These are phyloP conservation scores for Crotalus tigris DNA, from an alignment of 2,113 vertebrate species.

Conservation along the genomic window DNA sequence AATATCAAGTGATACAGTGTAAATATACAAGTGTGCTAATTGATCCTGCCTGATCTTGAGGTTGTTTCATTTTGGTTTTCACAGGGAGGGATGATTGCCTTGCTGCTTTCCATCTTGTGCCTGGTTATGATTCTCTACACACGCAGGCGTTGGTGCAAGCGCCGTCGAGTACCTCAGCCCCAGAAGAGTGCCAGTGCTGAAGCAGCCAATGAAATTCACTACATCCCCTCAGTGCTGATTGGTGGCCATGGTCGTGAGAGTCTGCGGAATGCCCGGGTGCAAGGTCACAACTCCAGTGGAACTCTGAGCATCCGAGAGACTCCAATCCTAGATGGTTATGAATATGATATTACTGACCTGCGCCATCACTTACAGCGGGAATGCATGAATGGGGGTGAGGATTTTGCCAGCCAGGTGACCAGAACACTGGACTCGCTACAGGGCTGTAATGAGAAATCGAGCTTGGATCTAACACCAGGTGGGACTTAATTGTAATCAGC, in stretches of 20 bases:
- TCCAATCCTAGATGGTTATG: conserved; percentile 95
- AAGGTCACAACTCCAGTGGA: conserved; percentile 93
- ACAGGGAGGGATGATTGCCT: conserved; percentile 97
- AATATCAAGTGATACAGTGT: not conserved
- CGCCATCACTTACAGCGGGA: conserved; percentile 95
- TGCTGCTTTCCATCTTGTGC: conserved; percentile 94
- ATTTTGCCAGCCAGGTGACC: conserved; percentile 94
- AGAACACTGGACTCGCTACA: conserved; percentile 94
- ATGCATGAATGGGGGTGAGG: conserved; percentile 97
- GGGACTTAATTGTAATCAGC: not conserved
- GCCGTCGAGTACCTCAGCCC: conserved; percentile 93
- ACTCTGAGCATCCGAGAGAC: conserved; percentile 98
- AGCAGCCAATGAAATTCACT: conserved; percentile 98
- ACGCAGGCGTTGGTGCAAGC: conserved; percentile 94
- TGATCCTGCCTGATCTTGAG: not conserved
- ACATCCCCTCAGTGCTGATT: conserved; percentile 96
- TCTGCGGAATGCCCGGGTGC: conserved; percentile 89
- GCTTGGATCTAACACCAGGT: conserved; percentile 96
- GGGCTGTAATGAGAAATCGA: conserved; percentile 92
- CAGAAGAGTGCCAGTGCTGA: conserved; percentile 98
- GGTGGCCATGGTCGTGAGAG: conserved; percentile 94
- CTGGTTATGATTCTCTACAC: conserved; percentile 97
- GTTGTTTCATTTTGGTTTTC: not conserved
- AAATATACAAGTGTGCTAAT: not conserved
- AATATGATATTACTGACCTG: conserved; percentile 96